These are phyloP conservation scores for Danio aesculapii DNA, from an alignment of 2,797 vertebrate species.

Conservation along the genomic window DNA sequence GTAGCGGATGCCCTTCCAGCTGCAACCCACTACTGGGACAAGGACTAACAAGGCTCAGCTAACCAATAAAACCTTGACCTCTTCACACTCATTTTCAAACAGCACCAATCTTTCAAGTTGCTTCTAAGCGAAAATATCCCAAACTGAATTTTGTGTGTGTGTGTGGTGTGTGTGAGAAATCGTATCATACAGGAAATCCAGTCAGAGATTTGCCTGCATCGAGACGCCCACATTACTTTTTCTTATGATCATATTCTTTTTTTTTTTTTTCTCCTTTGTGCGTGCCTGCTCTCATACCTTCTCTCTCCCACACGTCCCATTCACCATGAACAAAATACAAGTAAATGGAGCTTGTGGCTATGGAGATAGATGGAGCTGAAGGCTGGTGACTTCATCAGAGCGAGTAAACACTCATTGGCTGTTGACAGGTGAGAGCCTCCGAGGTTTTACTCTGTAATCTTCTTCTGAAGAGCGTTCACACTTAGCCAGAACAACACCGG, in stretches of 20 bases:
- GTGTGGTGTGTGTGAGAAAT: background rate
- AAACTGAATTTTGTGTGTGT: background rate
- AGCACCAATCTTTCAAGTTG: background rate
- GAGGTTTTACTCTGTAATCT: conserved; percentile 9
- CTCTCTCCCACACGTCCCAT: conserved; percentile 10
- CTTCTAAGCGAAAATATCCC: background rate
- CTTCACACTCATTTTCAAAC: background rate
- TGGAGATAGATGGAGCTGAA: conserved; percentile 28
- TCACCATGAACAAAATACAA: conserved; percentile 18
- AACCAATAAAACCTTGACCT: background rate
- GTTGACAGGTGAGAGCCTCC: conserved; percentile 12
- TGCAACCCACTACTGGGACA: no score
- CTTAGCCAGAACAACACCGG: conserved; percentile 12
- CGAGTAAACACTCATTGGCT: conserved; percentile 23
- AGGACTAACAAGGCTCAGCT: background rate
- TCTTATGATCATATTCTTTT: background rate
- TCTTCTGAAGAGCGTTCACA: conserved; percentile 5
- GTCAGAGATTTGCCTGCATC: conserved; percentile 1
- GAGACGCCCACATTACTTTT: conserved; percentile 3
- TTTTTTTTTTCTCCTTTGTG: background rate
- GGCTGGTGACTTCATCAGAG: conserved; percentile 32
- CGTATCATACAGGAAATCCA: conserved; percentile 3
- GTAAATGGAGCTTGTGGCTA: conserved; percentile 30
- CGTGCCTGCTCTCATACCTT: background rate
- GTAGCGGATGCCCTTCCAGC: no score